Conservation (phyloP, 2,797 vertebrate genomes). For the Clarias platycephalus region DNA sequence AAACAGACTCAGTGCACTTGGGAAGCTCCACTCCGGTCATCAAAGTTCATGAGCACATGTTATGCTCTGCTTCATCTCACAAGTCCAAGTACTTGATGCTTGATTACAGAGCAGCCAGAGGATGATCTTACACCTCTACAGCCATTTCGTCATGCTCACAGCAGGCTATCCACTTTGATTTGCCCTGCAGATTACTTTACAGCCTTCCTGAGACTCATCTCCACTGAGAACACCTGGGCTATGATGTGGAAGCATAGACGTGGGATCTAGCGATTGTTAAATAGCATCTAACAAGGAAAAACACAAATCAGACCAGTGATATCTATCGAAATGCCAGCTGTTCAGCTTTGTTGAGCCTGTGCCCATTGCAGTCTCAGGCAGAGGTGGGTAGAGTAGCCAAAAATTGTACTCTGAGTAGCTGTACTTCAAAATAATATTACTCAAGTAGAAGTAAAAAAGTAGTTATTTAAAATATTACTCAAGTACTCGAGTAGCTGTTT, state of each 20-base stretch:
- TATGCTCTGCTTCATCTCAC: background rate
- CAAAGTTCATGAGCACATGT: background rate
- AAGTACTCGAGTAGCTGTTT: no score
- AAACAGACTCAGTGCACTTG: background rate
- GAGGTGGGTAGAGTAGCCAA: no score
- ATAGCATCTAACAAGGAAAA: background rate
- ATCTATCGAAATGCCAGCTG: background rate
- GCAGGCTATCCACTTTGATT: background rate
- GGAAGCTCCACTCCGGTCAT: background rate
- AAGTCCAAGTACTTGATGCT: background rate
- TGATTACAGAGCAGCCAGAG: background rate
- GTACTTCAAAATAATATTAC: no score
- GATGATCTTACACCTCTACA: background rate
- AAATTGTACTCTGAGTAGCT: no score
- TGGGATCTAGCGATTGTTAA: background rate
- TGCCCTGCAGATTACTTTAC: background rate
- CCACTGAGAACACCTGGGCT: background rate
- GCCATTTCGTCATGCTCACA: background rate
- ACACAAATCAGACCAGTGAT: background rate
- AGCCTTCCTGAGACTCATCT: background rate
- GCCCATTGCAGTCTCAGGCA: no score
- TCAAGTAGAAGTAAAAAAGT: no score
- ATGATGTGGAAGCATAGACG: background rate
- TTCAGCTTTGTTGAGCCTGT: background rate
- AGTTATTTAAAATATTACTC: no score